Base-by-base conservation (phyloP, 2,113 vertebrate genomes). In the Forbesichthys papilliferus region DNA sequence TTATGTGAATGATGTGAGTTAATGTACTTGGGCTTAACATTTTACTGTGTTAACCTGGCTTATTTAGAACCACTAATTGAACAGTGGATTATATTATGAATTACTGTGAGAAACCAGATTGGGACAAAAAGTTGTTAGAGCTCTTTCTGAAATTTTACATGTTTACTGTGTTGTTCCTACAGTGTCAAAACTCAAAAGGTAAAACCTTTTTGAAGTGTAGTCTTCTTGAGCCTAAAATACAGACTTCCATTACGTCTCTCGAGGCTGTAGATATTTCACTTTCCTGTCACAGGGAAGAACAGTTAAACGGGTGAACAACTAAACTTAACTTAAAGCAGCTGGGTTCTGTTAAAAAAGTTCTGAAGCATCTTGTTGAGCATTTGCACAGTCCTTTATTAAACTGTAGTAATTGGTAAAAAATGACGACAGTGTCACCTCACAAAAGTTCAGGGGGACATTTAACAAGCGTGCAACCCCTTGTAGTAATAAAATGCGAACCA, bases 361-460 rank as follows among this genome's bases (percentile, higher is more conserved):
- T 92, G 91, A 87, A 87, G 71, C 86, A 71, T 81, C 85, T 84
- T 81, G 72, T 77, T 85, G 81, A 84, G 52, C 49, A 10, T 66
- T 74, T 75, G 76, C 69, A 66, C 62, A 83, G 69, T 63, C 81
- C 75, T 89, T 77, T 88, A 27, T 27, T 27, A 76, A 91, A 79
- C 80, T 20, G 74, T 73, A 86, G 84, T 94, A 93, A 94, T 91
- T 93, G 90, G 85, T 81, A 74, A 36, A 84, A 89, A 86, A 86
- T 86, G 88, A 81, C 86, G 76, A 69, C 71, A 81, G 76, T 89
- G 90, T 84, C 87, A 81, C 86, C 91, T 93, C 85, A 84, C 18
- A 0, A 87, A 90, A 89, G 71, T 14, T 20, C 64, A 61, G 4
- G 54, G 73, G 70, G 64, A 74, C 12, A 8, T 54, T 54, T 85